Base-by-base conservation (phyloP, 1,140 invertebrate species). In the Zaprionus capensis region DNA sequence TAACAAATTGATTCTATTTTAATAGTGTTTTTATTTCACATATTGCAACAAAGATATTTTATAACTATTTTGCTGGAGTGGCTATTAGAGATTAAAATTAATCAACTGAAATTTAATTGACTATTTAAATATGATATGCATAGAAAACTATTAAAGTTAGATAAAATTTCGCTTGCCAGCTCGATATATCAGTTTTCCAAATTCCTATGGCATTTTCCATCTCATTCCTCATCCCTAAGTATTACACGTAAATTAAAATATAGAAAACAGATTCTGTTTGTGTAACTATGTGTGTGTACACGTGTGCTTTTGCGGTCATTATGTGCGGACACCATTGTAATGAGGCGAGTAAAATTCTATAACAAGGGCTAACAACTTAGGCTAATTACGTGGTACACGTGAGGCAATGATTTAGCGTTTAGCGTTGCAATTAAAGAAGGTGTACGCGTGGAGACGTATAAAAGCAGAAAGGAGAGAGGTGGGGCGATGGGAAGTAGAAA, bases 371-470 rank as follows among this genome's bases (percentile, higher is more conserved):
- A 90, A 84, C 84, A 87, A 90, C 87, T 87, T 88, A 84, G 88
- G 81, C 85, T 87, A 87, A 87, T 87, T 87, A 90, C 85, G 84
- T 84, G 78, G 75, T 84, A 86, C 84, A 87, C 81, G 81, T 84
- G 81, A 90, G 74, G 81, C 81, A 81, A 85, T 88, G 85, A 88
- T 88, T 88, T 88, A 88, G 76, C 85, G 78, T 90, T 88, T 88
- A 88, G 81, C 81, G 82, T 71, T 75, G 70, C 82, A 90, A 91
- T 90, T 90, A 90, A 90, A 76, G 76, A 64, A 63, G 55, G 78
- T 73, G 57, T 73, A 20, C 22, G 38, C 49, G 41, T 66, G 73
- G 36, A 14, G 64, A 58, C 11, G 46, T 24, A 56, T 22, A 36
- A 5, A 5, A 34, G 15, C 38, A 14, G 46, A 46, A 46, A 17